Evolutionary conservation across 2,797 vertebrate species (phyloP).

Genomic region (Prionace glauca): DNA sequence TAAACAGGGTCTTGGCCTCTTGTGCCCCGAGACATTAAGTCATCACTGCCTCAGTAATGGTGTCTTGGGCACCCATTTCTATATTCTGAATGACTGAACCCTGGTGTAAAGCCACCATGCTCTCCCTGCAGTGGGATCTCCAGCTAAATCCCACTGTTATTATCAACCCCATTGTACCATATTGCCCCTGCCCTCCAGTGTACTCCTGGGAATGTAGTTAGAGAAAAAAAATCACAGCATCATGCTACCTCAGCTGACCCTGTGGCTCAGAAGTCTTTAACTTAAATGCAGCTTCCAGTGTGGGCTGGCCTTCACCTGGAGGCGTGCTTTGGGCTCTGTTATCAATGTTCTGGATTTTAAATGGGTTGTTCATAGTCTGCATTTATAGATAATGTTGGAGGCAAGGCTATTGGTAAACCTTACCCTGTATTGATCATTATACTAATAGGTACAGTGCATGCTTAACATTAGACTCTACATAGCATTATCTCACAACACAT

Average conservation of each 20-base stretch:
- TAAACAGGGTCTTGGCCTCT: neutral
- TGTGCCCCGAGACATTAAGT: neutral
- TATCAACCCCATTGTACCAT: neutral
- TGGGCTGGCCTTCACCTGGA: neutral
- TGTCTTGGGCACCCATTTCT: neutral
- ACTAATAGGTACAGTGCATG: too few species aligned
- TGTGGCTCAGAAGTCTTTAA: neutral
- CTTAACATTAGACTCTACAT: too few species aligned
- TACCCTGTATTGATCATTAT: too few species aligned
- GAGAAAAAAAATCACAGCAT: too few species aligned
- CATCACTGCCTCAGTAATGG: neutral
- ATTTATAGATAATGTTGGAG: too few species aligned
- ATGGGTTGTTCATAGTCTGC: too few species aligned
- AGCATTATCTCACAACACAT: too few species aligned
- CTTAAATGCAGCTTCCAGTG: neutral
- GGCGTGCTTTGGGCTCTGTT: neutral
- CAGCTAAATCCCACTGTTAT: neutral
- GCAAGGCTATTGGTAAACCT: too few species aligned
- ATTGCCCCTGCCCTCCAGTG: too few species aligned
- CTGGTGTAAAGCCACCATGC: neutral
- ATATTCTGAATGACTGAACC: neutral
- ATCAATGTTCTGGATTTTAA: too few species aligned
- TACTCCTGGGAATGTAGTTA: neutral
- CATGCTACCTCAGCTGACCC: neutral
- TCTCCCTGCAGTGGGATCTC: neutral